Percentiles rank a stretch among this genome's conserved stretches.
These are phyloP conservation scores for Triops longicaudatus DNA, from an alignment of 1,140 invertebrate species.

Conservation along the genomic window DNA sequence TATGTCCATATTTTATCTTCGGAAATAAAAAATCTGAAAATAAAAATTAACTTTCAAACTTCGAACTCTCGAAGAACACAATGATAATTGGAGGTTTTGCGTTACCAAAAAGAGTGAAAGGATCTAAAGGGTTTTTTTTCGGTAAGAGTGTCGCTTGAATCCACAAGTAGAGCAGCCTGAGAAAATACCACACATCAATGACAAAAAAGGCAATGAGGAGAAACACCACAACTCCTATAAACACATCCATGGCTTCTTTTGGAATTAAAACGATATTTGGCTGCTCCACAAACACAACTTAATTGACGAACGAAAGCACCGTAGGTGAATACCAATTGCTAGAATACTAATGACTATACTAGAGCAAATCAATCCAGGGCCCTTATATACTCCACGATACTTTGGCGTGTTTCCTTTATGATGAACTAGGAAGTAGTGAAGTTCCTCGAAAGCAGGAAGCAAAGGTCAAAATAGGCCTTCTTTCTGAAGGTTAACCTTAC, in stretches of 20 bases:
- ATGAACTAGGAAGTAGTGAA: neutral
- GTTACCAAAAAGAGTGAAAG: neutral
- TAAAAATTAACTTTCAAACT: too few relatives aligned
- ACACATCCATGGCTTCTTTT: neutral
- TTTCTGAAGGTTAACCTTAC: neutral
- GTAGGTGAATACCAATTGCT: too few relatives aligned
- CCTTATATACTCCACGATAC: too few relatives aligned
- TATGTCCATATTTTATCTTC: neutral
- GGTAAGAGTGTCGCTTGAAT: slow-evolving; percentile 52
- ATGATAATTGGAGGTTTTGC: too few relatives aligned
- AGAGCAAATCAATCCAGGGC: too few relatives aligned
- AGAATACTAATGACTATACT: too few relatives aligned
- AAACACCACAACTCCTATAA: slow-evolving; percentile 39
- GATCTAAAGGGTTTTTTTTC: slow-evolving; percentile 37
- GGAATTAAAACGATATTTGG: neutral
- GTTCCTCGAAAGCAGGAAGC: neutral
- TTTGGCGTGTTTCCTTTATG: neutral
- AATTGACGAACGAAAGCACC: too few relatives aligned
- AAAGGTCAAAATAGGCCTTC: neutral
- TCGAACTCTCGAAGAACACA: too few relatives aligned
- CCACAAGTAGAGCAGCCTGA: slow-evolving; percentile 53
- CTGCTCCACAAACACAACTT: neutral
- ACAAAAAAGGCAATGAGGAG: slow-evolving; percentile 47
- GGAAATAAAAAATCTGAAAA: neutral
- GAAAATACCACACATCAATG: slow-evolving; percentile 58